phyloP scores from a whole-genome alignment of 2,113 vertebrate species.

The Bambusicola thoracicus region DNA sequence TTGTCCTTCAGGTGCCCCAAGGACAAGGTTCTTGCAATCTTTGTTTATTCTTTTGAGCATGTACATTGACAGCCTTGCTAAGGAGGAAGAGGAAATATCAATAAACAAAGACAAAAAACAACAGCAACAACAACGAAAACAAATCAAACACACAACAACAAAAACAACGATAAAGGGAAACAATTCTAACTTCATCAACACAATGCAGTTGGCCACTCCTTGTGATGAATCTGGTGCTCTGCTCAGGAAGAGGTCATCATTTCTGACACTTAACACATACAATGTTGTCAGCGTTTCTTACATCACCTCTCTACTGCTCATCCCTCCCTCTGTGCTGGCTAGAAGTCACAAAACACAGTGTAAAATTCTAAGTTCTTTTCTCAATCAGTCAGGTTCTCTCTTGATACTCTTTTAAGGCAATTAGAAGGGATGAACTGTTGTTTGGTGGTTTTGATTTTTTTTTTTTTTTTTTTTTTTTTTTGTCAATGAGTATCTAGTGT shows the following conservation, averaged over 20 bases:
- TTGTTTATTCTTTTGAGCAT: background rate
- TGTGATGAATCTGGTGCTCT: background rate
- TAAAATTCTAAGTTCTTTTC: background rate
- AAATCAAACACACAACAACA: no score
- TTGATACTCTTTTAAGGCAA: background rate
- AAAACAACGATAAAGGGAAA: background rate
- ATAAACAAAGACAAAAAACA: background rate
- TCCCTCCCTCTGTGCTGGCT: background rate
- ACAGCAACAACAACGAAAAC: background rate
- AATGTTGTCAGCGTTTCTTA: background rate
- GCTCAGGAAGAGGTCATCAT: background rate
- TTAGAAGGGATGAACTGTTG: background rate
- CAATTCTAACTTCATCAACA: background rate
- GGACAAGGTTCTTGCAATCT: background rate
- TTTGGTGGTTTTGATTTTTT: no score
- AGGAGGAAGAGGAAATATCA: background rate
- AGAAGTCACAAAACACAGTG: background rate
- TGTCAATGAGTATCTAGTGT: background rate
- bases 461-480: background rate
- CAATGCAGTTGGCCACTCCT: background rate
- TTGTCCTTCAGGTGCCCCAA: background rate
- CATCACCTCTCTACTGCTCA: rapidly evolving
- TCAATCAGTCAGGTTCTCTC: background rate
- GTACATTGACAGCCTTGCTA: background rate
- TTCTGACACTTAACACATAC: background rate